Evolutionary conservation across 2,888 invertebrate genomes (phyloP).

Genomic region (Anoncus sp.): DNA sequence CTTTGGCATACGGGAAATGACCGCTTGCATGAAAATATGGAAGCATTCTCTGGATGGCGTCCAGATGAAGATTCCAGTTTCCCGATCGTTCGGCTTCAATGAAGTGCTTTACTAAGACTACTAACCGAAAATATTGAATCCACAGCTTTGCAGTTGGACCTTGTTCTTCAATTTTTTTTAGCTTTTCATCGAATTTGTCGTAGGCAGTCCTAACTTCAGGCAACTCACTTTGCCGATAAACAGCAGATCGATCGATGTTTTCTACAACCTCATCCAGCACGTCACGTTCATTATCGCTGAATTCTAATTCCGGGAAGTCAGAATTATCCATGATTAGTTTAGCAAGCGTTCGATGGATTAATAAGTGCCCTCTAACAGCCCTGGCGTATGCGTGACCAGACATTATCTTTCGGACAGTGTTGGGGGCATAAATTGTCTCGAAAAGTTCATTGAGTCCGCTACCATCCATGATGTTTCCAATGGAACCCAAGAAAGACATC

Average conservation of each 20-base stretch:
- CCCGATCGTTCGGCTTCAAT: conserved; percentile 64
- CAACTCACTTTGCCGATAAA: conserved; percentile 9
- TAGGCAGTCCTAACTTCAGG: conserved; percentile 20
- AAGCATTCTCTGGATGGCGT: conserved; percentile 66
- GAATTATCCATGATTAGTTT: conserved; percentile 52
- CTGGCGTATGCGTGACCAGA: conserved; percentile 71
- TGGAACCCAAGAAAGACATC: conserved; percentile 68
- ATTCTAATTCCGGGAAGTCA: too few relatives aligned
- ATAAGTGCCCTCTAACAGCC: conserved; percentile 71
- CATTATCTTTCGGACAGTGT: conserved; percentile 69
- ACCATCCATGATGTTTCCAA: conserved; percentile 71
- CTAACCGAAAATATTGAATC: conserved; percentile 66
- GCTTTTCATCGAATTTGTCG: conserved; percentile 60
- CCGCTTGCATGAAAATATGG: conserved; percentile 62
- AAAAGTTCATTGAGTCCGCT: conserved; percentile 70
- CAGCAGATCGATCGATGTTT: conserved; percentile 21
- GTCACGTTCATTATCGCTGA: conserved; percentile 51
- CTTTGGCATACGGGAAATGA: conserved; percentile 74
- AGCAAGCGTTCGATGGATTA: conserved; percentile 65
- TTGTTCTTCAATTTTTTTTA: conserved; percentile 55
- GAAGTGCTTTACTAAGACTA: conserved; percentile 61
- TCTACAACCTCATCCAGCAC: conserved; percentile 32
- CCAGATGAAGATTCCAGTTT: conserved; percentile 63
- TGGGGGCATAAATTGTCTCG: conserved; percentile 66
- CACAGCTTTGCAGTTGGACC: conserved; percentile 70